Evolutionary conservation across 2,113 vertebrate genomes (phyloP), one percentile per base, ranked within the genome.

Genomic region (Gadus macrocephalus): DNA sequence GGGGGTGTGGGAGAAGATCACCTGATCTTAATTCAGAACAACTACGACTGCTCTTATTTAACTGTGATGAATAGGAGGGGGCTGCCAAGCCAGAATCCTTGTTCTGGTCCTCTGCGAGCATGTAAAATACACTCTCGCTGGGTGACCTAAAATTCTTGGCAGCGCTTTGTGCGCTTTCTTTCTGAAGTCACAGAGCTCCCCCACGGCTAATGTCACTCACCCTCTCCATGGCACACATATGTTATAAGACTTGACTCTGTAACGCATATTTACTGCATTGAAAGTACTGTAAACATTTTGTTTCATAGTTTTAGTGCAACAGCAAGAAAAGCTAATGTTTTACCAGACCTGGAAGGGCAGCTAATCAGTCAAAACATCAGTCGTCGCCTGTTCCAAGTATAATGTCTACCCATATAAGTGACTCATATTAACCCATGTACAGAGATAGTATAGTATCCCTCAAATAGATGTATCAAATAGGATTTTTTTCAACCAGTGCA

Each of bases 401-500:
- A 64, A 79, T 58, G 69, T 86, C 74, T 86, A 81, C 74, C 53
- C 53, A 77, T 58, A 80, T 69, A 71, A 75, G 72, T 12, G 42
- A 49, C 8, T 49, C 69, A 63, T 68, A 83, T 78, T 77, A 70
- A 70, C 53, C 77, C 56, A 6, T 86, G 83, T 86, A 85, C 84
- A 86, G 68, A 75, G 83, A 79, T 82, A 67, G 73, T 89, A 86
- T 81, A 3, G 3, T 16, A 12, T 84, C 42, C 42, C 42, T 84
- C 81, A 75, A 83, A 72, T 77, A 79, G 62, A 67, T 78, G 64
- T 72, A 78, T 80, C 71, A 31, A 71, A 75, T 66, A 80, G 62
- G 64, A 77, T 64, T 56, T 77, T 68, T 77, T 81, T 84, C 67
- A 81, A 86, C 80, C 87, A 90, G 86, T 78, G 78, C 87, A 87